These are phyloP conservation scores for Drosophila parabipectinata DNA, from an alignment of 1,140 invertebrate genomes.

Conservation along the genomic window DNA sequence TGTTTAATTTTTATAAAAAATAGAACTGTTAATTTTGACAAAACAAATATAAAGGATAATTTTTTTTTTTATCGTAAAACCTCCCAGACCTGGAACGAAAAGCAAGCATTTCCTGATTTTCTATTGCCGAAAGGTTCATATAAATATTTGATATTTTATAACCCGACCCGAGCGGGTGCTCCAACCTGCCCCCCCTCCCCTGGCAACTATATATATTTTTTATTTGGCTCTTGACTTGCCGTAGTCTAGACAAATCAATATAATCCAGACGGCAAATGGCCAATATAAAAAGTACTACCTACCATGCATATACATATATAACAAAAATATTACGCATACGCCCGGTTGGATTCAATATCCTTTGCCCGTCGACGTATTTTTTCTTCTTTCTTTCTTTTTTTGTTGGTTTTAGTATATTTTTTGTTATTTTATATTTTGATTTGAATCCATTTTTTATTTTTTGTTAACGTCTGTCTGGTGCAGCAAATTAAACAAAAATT, in stretches of 20 bases:
- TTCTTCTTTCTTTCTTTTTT: neutral
- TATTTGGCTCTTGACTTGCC: slow-evolving; percentile 41
- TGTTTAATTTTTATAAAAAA: no score
- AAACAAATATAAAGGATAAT: no score
- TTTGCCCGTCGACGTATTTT: neutral
- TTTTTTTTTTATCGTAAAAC: no score
- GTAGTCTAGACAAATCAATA: slow-evolving; percentile 69
- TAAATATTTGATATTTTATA: slow-evolving; percentile 40
- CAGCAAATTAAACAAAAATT: slow-evolving; percentile 77
- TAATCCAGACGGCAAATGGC: slow-evolving; percentile 68
- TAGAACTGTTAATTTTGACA: no score
- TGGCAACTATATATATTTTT: slow-evolving; percentile 1
- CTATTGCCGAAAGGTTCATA: neutral
- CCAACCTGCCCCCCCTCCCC: neutral
- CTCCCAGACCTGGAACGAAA: neutral
- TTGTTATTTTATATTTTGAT: neutral
- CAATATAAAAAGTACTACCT: slow-evolving; percentile 60
- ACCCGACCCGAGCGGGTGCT: neutral
- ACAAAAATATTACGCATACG: slow-evolving; percentile 75
- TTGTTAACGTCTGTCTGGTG: slow-evolving; percentile 23
- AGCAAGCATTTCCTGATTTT: neutral
- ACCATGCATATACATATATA: slow-evolving; percentile 2
- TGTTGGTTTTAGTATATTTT: neutral
- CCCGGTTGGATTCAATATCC: slow-evolving; percentile 34
- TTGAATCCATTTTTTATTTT: neutral